These are phyloP conservation scores for Nebria salina DNA, from an alignment of 2,888 invertebrate species.

Conservation along the genomic window DNA sequence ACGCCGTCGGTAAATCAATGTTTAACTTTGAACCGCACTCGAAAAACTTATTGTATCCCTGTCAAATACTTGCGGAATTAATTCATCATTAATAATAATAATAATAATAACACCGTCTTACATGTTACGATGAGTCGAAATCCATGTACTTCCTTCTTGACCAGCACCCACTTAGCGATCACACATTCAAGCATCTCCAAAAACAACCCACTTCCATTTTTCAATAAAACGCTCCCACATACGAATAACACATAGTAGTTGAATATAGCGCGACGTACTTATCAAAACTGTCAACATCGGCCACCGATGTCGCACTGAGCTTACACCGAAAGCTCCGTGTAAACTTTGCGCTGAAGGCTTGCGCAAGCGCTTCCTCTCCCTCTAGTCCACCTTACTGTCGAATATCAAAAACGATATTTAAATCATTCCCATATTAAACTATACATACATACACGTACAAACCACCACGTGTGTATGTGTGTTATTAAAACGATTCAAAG, in stretches of 20 bases:
- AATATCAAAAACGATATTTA: background rate
- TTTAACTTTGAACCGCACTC: too few species aligned
- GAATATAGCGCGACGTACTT: background rate
- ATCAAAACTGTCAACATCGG: slow-evolving; percentile 14
- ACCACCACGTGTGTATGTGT: background rate
- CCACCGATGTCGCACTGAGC: slow-evolving; percentile 27
- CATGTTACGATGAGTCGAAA: background rate
- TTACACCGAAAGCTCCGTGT: slow-evolving; percentile 21
- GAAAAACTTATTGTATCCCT: too few species aligned
- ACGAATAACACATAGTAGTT: too few species aligned
- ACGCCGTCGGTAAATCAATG: too few species aligned
- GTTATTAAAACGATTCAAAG: background rate
- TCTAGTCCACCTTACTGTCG: background rate
- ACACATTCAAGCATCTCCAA: background rate
- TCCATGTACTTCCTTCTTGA: background rate
- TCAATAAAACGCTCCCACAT: background rate
- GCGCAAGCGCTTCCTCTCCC: slow-evolving; percentile 23
- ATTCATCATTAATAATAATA: too few species aligned
- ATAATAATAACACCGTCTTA: too few species aligned
- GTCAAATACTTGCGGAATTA: too few species aligned
- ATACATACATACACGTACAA: background rate
- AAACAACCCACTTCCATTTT: background rate
- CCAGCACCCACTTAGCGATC: background rate
- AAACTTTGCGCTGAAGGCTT: slow-evolving; percentile 34
- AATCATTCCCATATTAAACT: background rate